Conservation (phyloP, 2,113 vertebrate species). For the Physeter macrocephalus region DNA sequence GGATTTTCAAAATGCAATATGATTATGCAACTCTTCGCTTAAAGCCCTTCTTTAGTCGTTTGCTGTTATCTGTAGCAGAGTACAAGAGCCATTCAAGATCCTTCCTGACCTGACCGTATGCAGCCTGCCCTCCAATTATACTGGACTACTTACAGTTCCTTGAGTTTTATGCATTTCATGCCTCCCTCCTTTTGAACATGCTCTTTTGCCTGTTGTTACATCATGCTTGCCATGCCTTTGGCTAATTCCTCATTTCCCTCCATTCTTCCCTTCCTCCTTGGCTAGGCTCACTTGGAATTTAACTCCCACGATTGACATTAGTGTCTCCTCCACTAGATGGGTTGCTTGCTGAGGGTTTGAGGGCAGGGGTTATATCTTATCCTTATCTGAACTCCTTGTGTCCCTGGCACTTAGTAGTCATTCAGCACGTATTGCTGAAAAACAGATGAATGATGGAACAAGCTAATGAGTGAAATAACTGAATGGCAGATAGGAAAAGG, state of each 20-base stretch:
- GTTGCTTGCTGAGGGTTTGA: neutral
- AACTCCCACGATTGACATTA: neutral
- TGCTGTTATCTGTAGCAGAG: neutral
- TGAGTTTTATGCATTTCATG: neutral
- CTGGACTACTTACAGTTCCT: neutral
- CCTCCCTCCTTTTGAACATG: neutral
- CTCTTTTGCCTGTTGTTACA: neutral
- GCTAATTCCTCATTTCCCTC: neutral
- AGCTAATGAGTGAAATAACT: neutral
- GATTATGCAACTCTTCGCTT: neutral
- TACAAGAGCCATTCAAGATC: neutral
- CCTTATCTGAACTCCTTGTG: neutral
- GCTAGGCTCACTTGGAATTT: neutral
- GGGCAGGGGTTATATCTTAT: neutral
- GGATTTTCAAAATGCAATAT: neutral
- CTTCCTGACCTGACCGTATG: too few relatives aligned
- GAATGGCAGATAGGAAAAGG: neutral
- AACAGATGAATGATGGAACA: neutral
- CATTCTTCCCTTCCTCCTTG: neutral
- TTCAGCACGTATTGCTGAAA: neutral
- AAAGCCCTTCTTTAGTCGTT: neutral
- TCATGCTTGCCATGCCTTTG: neutral
- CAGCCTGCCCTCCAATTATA: neutral
- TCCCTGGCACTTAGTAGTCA: neutral
- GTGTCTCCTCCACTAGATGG: neutral